These are phyloP conservation scores for Pseudopleuronectes americanus DNA, from an alignment of 2,797 vertebrate species.

Conservation along the genomic window DNA sequence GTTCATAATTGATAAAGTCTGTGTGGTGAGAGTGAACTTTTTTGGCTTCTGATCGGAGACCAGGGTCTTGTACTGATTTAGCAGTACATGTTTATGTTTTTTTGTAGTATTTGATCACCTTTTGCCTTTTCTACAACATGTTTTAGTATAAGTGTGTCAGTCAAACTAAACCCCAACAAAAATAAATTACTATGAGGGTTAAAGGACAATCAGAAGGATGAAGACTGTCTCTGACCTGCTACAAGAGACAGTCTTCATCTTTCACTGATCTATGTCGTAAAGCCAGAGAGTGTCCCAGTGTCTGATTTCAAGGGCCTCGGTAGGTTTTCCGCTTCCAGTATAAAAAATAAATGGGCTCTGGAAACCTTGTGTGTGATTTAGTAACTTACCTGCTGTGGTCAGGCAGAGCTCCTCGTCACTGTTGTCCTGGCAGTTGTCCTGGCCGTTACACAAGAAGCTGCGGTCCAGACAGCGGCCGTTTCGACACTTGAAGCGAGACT, in stretches of 20 bases:
- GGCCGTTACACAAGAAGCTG: conserved; percentile 96
- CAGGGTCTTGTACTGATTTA: no score
- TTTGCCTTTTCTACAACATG: no score
- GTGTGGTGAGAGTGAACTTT: no score
- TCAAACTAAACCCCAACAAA: background rate
- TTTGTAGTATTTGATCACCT: no score
- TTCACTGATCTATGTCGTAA: background rate
- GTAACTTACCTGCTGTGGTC: conserved; percentile 89
- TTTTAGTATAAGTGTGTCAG: background rate
- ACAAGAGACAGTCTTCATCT: no score
- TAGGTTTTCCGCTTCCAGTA: background rate
- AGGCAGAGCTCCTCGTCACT: conserved; percentile 95
- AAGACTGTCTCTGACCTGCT: background rate
- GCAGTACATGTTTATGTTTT: no score
- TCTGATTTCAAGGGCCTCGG: background rate
- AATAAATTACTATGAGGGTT: no score
- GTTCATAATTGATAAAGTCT: no score
- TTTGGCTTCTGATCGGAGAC: no score
- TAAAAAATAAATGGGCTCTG: background rate
- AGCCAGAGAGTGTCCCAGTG: background rate
- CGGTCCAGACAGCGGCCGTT: conserved; percentile 97
- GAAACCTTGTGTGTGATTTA: background rate
- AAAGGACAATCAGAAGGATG: background rate
- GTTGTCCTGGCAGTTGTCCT: conserved; percentile 97
- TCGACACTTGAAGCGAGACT: conserved; percentile 93